Evolutionary conservation across 2,113 vertebrate species (phyloP).

Genomic region (Forbesichthys agassizii): DNA sequence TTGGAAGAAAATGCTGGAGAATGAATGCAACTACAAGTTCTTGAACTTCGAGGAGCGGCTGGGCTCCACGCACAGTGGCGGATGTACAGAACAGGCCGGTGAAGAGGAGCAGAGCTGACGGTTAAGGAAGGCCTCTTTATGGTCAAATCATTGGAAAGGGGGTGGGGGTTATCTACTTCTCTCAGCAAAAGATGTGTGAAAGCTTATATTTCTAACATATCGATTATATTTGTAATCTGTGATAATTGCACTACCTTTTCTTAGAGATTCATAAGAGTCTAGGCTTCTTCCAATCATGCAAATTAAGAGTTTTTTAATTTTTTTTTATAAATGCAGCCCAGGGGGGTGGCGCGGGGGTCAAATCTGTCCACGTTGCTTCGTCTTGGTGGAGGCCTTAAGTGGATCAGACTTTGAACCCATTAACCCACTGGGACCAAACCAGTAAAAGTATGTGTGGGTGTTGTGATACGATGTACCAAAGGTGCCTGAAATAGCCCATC

Average conservation of each 20-base stretch:
- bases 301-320: neutral
- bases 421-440: neutral
- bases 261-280: neutral
- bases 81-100: slow-evolving; percentile 47
- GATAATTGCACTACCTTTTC: slow-evolving; percentile 5
- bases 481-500: neutral
- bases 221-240: neutral
- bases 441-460: slow-evolving; percentile 3
- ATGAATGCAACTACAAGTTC: slow-evolving; percentile 62
- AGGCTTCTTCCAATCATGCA: neutral
- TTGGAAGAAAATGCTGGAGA: slow-evolving; percentile 77
- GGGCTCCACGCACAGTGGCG: slow-evolving; percentile 33
- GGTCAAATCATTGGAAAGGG: neutral
- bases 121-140: neutral
- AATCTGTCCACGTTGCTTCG: too few relatives aligned
- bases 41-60: slow-evolving; percentile 69
- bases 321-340: neutral
- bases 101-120: slow-evolving; percentile 67
- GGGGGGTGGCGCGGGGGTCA: neutral
- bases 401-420: neutral
- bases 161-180: neutral
- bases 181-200: neutral
- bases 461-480: neutral
- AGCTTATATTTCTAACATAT: neutral
- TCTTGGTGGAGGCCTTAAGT: too few relatives aligned